A percentile compares a stretch with the other conserved stretches of the same genome.
Conservation (phyloP, 2,113 vertebrate genomes). For the Ophiodon elongatus region DNA sequence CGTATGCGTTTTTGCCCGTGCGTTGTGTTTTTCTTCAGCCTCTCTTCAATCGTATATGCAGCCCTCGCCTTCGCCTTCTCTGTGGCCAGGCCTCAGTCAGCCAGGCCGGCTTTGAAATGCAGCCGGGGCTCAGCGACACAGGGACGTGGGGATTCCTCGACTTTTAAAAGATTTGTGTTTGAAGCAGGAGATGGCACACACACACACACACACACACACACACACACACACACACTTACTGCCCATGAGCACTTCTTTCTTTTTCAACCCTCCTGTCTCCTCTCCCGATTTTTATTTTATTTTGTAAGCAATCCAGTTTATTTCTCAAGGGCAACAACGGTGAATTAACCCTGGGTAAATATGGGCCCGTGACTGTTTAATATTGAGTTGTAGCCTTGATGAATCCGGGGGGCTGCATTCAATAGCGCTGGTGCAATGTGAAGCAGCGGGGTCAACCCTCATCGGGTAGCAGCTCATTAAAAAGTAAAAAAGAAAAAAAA, state of each 20-base stretch:
- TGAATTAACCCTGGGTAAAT: conserved; percentile 69
- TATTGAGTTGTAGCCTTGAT: conserved; percentile 69
- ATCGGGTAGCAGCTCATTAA: conserved; percentile 70
- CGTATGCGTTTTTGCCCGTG: conserved; percentile 18
- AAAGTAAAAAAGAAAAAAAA: conserved; percentile 48
- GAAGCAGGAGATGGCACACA: conserved; percentile 18
- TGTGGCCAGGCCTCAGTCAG: conserved; percentile 26
- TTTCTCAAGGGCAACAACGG: conserved; percentile 44
- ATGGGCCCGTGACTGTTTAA: conserved; percentile 59
- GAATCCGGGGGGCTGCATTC: conserved; percentile 57
- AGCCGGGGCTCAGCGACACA: conserved; percentile 30
- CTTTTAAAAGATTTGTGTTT: conserved; percentile 39
- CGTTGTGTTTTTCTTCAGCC: conserved; percentile 30
- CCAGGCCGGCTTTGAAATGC: conserved; percentile 54
- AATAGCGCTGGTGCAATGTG: conserved; percentile 32
- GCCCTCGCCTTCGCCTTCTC: conserved; percentile 7
- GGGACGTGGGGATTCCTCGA: conserved; percentile 1
- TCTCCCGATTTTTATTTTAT: background rate
- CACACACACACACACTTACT: background rate
- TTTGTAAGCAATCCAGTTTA: conserved; percentile 52
- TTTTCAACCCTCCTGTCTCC: background rate
- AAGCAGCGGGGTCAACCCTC: conserved; percentile 66
- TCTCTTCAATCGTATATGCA: conserved; percentile 34
- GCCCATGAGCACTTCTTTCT: background rate
- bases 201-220: background rate